A percentile compares a stretch with the other conserved stretches of the same genome.
Evolutionary conservation across 2,888 invertebrate species (phyloP).

Genomic region (Hyposoter dolosus): DNA sequence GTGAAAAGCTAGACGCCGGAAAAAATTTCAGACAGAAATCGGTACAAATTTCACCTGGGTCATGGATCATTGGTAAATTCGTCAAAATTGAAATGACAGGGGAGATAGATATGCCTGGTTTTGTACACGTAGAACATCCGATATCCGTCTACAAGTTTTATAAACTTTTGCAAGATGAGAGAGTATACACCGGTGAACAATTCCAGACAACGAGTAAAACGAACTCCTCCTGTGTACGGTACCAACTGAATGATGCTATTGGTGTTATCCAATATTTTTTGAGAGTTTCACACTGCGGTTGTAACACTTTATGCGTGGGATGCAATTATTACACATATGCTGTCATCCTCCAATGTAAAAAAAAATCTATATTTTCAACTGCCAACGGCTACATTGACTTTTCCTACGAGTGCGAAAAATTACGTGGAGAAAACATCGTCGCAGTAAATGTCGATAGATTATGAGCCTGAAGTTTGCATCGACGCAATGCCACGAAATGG

Average conservation of each 20-base stretch:
- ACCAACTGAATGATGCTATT: not conserved
- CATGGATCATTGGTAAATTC: not conserved
- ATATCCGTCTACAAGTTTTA: not conserved
- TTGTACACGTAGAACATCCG: not conserved
- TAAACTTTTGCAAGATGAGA: not conserved
- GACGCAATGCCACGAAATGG: too few species aligned
- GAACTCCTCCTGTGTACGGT: not conserved
- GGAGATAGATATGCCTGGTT: not conserved
- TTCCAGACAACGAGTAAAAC: not conserved
- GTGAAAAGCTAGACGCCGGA: not conserved
- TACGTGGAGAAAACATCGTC: not conserved
- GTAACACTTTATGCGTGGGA: not conserved
- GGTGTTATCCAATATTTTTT: not conserved
- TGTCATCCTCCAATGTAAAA: not conserved
- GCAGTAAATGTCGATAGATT: not conserved
- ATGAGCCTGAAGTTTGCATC: too few species aligned
- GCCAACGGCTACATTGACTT: not conserved
- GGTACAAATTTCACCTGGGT: not conserved
- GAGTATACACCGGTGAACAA: not conserved
- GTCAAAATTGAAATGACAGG: not conserved
- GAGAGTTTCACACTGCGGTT: not conserved
- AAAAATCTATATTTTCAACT: not conserved
- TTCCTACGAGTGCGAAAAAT: too few species aligned
- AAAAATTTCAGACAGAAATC: not conserved
- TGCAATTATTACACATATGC: not conserved